Base-by-base conservation (phyloP, 2,113 vertebrate species). In the Python bivittatus region DNA sequence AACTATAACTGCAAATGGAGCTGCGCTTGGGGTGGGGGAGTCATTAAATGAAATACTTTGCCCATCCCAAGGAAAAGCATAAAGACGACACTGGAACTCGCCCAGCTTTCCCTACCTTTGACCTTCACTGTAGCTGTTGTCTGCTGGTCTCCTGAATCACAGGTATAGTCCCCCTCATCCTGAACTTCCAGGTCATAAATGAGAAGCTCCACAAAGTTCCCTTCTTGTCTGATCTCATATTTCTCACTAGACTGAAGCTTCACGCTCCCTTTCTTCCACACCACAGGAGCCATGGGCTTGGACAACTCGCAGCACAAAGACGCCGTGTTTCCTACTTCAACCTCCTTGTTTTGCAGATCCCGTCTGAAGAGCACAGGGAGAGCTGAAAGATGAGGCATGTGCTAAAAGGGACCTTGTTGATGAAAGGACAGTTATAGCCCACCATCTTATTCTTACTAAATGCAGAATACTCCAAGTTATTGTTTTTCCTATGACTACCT, bases 141-240 rank as follows among this genome's bases (percentile, higher is more conserved):
- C 64, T 98, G 97, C 88, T 96, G 97, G 87, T 98, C 98, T 94
- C 97, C 97, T 0, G 97, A 98, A 91, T 98, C 97, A 0, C 98
- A 98, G 0, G 97, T 97, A 88, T 98, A 99, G 0, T 97, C 95
- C 0, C 98, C 98, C 2, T 97, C 97, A 64, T 99, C 98, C 53
- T 95, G 96, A 7, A 96, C 96, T 92, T 95, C 94, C 17, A 97
- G 94, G 2, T 96, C 96, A 3, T 98, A 97, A 94, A 98, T 97
- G 64, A 95, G 27, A 95, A 99, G 96, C 96, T 99, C 98, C 0
- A 95, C 96, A 20, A 87, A 94, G 27, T 98, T 96, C 61, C 98
- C 98, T 58, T 98, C 98, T 92, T 98, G 98, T 60, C 94, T 97
- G 20, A 98, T 96, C 92, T 97, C 94, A 12, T 98, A 98, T 93